Percentiles rank a stretch among this genome's conserved stretches.
phyloP scores from a whole-genome alignment of 2,888 invertebrate species.

The Cantharis lateralis region DNA sequence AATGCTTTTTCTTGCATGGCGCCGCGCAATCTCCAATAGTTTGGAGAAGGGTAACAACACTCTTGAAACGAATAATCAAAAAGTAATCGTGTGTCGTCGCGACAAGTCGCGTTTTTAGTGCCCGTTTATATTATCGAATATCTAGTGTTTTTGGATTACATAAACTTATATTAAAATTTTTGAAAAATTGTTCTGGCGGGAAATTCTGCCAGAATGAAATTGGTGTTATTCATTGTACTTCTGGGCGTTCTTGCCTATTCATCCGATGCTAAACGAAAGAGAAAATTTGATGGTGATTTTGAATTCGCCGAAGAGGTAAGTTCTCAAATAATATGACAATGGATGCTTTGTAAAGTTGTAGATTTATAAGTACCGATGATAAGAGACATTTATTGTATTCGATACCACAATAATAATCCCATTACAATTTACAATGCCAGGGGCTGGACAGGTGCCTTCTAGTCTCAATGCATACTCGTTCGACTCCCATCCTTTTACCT shows the following conservation, averaged over 20 bases:
- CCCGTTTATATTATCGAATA: conserved; percentile 31
- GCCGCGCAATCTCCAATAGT: conserved; percentile 48
- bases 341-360: conserved; percentile 4
- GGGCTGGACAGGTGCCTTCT: conserved; percentile 34
- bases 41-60: conserved; percentile 33
- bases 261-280: conserved; percentile 64
- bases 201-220: conserved; percentile 50
- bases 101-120: conserved; percentile 42
- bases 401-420: background rate
- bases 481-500: conserved; percentile 38
- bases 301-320: conserved; percentile 80
- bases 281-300: conserved; percentile 78
- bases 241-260: conserved; percentile 51
- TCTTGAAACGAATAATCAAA: conserved; percentile 50
- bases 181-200: conserved; percentile 17
- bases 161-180: conserved; percentile 16
- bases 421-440: conserved; percentile 22
- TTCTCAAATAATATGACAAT: conserved; percentile 14
- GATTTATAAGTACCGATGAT: conserved; percentile 9
- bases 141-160: conserved; percentile 26
- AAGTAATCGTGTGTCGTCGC: conserved; percentile 48
- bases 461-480: conserved; percentile 28
- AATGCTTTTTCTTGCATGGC: conserved; percentile 37
- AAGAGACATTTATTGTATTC: background rate
- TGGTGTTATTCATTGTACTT: conserved; percentile 55